These are phyloP conservation scores for Doryteuthis pealeii DNA, from an alignment of 1,140 invertebrate species.

Conservation along the genomic window DNA sequence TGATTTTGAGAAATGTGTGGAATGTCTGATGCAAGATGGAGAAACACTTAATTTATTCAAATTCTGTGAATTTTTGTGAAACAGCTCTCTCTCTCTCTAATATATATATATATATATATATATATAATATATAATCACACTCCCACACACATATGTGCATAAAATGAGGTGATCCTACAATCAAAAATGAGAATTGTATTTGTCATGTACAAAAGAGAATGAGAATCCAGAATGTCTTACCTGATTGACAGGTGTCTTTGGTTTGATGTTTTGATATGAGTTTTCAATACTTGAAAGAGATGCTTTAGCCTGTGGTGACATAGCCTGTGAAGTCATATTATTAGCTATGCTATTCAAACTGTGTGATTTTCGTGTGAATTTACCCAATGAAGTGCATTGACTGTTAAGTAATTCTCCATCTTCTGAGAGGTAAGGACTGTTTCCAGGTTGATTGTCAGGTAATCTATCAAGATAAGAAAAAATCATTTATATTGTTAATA, in stretches of 20 bases:
- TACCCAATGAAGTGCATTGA: conserved; percentile 9
- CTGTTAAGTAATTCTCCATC: conserved; percentile 18
- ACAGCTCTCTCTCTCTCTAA: too few species aligned
- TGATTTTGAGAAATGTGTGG: too few species aligned
- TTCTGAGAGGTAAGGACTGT: not conserved
- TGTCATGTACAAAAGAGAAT: too few species aligned
- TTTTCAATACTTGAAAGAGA: conserved; percentile 55
- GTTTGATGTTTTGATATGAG: conserved; percentile 59
- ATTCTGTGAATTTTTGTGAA: too few species aligned
- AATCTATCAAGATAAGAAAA: not conserved
- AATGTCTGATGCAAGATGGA: too few species aligned
- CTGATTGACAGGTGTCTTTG: conserved; percentile 57
- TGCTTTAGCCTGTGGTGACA: conserved; percentile 47
- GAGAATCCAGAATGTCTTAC: too few species aligned
- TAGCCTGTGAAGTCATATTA: conserved; percentile 51
- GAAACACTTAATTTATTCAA: too few species aligned
- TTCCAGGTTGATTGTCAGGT: not conserved
- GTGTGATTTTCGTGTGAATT: conserved; percentile 16
- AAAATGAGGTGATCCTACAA: too few species aligned
- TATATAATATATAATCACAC: too few species aligned
- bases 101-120: too few species aligned
- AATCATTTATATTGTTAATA: not conserved
- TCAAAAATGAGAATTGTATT: too few species aligned
- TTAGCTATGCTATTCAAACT: conserved; percentile 46
- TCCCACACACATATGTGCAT: too few species aligned